Evolutionary conservation across 2,888 invertebrate genomes (phyloP), one percentile per base, ranked within the genome.

Genomic region (Acleris holmiana): DNA sequence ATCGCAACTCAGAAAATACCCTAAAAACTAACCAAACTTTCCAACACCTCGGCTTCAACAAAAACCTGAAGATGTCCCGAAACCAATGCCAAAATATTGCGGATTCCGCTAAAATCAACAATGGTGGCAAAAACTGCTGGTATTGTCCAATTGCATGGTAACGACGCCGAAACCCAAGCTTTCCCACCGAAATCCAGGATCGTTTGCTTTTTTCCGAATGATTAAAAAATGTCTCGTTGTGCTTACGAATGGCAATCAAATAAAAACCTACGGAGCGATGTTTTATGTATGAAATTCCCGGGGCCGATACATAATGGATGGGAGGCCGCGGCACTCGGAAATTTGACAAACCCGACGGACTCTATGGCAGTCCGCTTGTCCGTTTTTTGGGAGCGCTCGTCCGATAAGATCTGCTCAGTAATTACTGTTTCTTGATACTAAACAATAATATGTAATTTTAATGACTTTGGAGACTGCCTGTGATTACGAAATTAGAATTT

Each of bases 221-320:
- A 83, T 82, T 75, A 86, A 87, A 86, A 82, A 80, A 76, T 75
- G 76, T 75, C 78, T 79, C 83, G 82, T 79, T 76, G 82, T 78
- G 82, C 80, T 84, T 80, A 76, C 80, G 82, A 79, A 84, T 76
- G 84, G 87, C 88, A 86, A 88, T 88, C 88, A 89, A 88, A 90
- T 89, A 91, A 91, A 91, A 92, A 91, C 84, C 81, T 86, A 86
- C 89, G 86, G 84, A 88, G 88, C 86, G 86, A 92, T 92, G 91
- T 90, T 88, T 91, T 87, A 91, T 92, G 89, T 88, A 91, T 91
- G 83, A 85, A 76, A 81, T 85, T 83, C 83, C 74, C 79, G 82
- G 78, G 74, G 80, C 76, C 84, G 76, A 89, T 91, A 86, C 90
- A 91, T 91, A 82, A 91, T 92, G 89, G 85, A 91, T 91, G 89